Percentiles rank a stretch among this genome's conserved stretches.
Conservation (phyloP, 2,888 invertebrate species). For the Drosophila pseudotakahashii region DNA sequence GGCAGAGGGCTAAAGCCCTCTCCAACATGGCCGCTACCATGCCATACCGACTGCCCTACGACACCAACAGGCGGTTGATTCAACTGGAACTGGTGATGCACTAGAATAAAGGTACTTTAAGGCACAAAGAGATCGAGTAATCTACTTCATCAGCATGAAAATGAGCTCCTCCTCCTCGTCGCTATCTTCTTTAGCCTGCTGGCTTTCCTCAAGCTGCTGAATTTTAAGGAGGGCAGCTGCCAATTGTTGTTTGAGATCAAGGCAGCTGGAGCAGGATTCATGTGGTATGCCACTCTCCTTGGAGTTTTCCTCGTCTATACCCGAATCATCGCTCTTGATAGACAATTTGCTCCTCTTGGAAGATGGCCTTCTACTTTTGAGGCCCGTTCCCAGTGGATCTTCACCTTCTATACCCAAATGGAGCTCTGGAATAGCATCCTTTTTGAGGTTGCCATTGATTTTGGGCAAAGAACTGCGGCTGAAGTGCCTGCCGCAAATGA, state of each 20-base stretch:
- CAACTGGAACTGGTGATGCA: slow-evolving; percentile 98
- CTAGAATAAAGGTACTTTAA: slow-evolving; percentile 84
- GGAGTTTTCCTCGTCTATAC: slow-evolving; percentile 6
- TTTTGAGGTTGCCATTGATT: slow-evolving; percentile 16
- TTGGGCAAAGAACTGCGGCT: slow-evolving; percentile 21
- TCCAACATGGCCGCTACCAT: slow-evolving; percentile 97
- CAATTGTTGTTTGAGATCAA: slow-evolving; percentile 20
- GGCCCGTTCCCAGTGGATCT: slow-evolving; percentile 28
- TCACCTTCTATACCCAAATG: slow-evolving; percentile 18
- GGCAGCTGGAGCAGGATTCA: slow-evolving; percentile 9
- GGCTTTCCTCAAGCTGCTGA: slow-evolving; percentile 28
- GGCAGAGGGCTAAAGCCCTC: slow-evolving; percentile 93
- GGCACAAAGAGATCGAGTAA: not conserved
- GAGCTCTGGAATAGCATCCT: slow-evolving; percentile 41
- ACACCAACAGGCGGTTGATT: slow-evolving; percentile 95
- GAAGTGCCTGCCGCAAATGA: slow-evolving; percentile 27
- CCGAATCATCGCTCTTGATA: slow-evolving; percentile 22
- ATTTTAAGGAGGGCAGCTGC: slow-evolving; percentile 21
- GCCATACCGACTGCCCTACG: slow-evolving; percentile 97
- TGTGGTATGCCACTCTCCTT: not conserved
- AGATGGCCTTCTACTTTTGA: not conserved
- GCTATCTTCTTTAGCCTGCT: not conserved
- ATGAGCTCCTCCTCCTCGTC: slow-evolving; percentile 41
- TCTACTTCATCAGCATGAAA: slow-evolving; percentile 50
- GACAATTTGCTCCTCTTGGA: not conserved